phyloP scores from a whole-genome alignment of 2,113 vertebrate species.

The Arizona elegans region DNA sequence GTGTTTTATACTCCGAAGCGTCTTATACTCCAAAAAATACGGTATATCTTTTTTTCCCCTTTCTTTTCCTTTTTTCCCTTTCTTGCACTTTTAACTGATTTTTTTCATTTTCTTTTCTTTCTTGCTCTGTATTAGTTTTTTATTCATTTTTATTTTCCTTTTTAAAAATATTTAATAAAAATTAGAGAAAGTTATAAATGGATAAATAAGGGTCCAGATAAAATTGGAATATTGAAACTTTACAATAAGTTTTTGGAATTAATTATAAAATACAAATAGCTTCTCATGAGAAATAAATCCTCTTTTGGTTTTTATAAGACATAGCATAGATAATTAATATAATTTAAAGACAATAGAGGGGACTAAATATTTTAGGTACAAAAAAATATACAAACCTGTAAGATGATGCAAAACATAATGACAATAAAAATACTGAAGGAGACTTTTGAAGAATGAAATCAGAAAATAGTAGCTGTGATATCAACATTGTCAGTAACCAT shows the following conservation, averaged over 20 bases:
- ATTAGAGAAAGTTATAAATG: neutral
- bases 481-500: neutral
- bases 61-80: neutral
- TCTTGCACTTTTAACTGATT: neutral
- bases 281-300: neutral
- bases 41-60: neutral
- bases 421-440: neutral
- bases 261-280: neutral
- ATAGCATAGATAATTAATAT: neutral
- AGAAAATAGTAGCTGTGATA: neutral
- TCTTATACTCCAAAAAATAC: too few species aligned
- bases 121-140: neutral
- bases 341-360: neutral
- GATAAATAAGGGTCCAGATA: neutral
- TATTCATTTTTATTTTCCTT: neutral
- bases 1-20: too few species aligned
- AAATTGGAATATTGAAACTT: neutral
- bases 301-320: neutral
- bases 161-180: neutral
- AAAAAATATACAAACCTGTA: neutral
- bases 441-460: neutral
- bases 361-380: neutral
- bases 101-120: neutral
- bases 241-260: neutral
- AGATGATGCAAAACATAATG: neutral